Percentiles rank a stretch among this genome's conserved stretches.
phyloP scores from a whole-genome alignment of 2,797 vertebrate species.

The Synanceia verrucosa region DNA sequence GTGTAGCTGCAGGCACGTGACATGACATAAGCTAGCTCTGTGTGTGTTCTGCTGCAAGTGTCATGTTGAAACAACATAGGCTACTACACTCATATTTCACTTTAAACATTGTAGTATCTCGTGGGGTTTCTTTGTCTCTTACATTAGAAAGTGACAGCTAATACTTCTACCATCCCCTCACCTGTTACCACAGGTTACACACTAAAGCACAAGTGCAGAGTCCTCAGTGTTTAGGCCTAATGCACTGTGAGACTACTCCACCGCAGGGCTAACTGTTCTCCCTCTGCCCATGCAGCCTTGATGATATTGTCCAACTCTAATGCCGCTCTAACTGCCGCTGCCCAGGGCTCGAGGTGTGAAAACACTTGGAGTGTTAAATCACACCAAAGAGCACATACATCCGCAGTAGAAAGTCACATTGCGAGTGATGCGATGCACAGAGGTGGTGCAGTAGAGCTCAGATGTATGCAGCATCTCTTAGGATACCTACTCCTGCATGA shows the following conservation, averaged over 20 bases:
- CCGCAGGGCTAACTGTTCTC: conserved; percentile 49
- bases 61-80: neutral
- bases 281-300: conserved; percentile 28
- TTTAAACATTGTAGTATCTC: neutral
- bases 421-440: conserved; percentile 7
- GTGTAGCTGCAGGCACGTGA: conserved; percentile 7
- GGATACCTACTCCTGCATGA: conserved; percentile 40
- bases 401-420: neutral
- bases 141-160: conserved; percentile 7
- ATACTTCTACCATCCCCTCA: neutral
- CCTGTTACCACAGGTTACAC: conserved; percentile 10
- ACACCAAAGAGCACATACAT: neutral
- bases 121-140: conserved; percentile 10
- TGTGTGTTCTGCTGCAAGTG: conserved; percentile 1
- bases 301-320: conserved; percentile 55
- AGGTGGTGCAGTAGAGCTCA: conserved; percentile 37
- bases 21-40: too few species aligned
- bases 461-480: conserved; percentile 39
- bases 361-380: conserved; percentile 26
- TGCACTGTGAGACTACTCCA: conserved; percentile 31
- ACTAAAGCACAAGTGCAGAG: conserved; percentile 6
- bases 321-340: conserved; percentile 43
- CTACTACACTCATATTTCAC: neutral
- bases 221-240: conserved; percentile 34
- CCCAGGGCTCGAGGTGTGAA: conserved; percentile 55